Base-by-base conservation (phyloP, 1,140 invertebrate genomes). In the Sinonovacula constricta region DNA sequence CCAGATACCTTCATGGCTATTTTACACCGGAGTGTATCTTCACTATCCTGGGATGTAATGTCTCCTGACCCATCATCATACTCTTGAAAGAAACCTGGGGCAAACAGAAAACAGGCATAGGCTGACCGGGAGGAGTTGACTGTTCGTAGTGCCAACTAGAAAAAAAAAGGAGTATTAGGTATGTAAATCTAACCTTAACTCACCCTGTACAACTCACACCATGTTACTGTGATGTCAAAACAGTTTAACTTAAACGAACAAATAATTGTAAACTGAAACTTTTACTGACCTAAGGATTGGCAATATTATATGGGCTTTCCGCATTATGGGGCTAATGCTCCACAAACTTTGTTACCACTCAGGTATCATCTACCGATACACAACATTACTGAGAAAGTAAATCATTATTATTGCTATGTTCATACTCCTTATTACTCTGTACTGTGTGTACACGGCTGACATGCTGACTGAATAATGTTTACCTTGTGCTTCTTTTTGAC, bases 51-150 rank as follows among this genome's bases (percentile, higher is more conserved):
- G 24, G 80, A 79, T 30, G 77, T 74, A 14, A 81, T 54, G 1
- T 82, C 39, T 49, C 69, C 79, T 39, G 79, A 79, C 0, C 86
- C 87, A 65, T 94, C 93, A 82, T 93, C 84, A 83, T 94, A 96
- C 79, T 94, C 93, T 10, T 94, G 93, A 86, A 97, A 97, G 90
- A 96, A 97, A 24, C 91, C 93, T 60, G 94, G 92, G 60, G 92
- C 92, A 85, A 97, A 96, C 81, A 93, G 93, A 63, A 96, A 94
- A 88, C 94, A 94, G 14, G 93, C 94, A 90, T 95, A 97, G 0
- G 96, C 96, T 28, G 96, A 97, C 89, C 95, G 94, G 22, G 95
- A 93, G 45, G 94, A 92, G 91, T 96, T 97, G 4, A 97, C 93
- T 18, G 95, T 94, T 80, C 95, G 92, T 80, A 97, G 92, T 54